Conservation (phyloP, 2,888 invertebrate species). For the Nymphalis urticae region DNA sequence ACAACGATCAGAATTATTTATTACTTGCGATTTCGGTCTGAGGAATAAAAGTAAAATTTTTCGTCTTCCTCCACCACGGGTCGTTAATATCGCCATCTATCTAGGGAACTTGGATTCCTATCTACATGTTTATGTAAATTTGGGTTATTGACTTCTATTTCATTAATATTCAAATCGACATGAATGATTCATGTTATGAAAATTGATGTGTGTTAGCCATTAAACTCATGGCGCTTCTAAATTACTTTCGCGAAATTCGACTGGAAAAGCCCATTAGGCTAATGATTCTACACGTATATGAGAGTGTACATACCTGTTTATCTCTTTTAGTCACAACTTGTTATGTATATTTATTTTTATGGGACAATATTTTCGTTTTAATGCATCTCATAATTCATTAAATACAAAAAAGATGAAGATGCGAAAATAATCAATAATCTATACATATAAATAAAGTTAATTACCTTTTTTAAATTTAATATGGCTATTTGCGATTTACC, state of each 20-base stretch:
- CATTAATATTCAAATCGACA: conserved; percentile 33
- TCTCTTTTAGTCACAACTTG: not conserved
- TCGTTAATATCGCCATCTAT: not conserved
- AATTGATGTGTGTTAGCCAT: conserved; percentile 33
- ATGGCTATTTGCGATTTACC: too few relatives aligned
- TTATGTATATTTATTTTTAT: not conserved
- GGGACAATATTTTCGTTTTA: not conserved
- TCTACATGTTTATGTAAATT: conserved; percentile 36
- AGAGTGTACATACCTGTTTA: conserved; percentile 10
- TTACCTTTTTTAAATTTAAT: too few relatives aligned
- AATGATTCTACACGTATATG: conserved; percentile 11
- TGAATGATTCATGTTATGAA: conserved; percentile 34
- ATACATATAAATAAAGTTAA: too few relatives aligned
- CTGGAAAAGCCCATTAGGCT: conserved; percentile 32
- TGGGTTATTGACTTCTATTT: conserved; percentile 45
- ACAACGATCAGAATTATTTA: too few relatives aligned
- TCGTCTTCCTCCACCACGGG: not conserved
- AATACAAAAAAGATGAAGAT: too few relatives aligned
- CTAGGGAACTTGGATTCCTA: conserved; percentile 17
- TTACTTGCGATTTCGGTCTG: too few relatives aligned
- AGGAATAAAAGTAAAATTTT: too few relatives aligned
- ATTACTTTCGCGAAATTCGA: conserved; percentile 34
- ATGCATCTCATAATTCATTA: too few relatives aligned
- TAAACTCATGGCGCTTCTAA: conserved; percentile 32
- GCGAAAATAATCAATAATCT: too few relatives aligned